A percentile compares a stretch with the other conserved stretches of the same genome.
These are phyloP conservation scores for Mycetomoellerius zeteki DNA, from an alignment of 1,140 invertebrate genomes.

Conservation along the genomic window DNA sequence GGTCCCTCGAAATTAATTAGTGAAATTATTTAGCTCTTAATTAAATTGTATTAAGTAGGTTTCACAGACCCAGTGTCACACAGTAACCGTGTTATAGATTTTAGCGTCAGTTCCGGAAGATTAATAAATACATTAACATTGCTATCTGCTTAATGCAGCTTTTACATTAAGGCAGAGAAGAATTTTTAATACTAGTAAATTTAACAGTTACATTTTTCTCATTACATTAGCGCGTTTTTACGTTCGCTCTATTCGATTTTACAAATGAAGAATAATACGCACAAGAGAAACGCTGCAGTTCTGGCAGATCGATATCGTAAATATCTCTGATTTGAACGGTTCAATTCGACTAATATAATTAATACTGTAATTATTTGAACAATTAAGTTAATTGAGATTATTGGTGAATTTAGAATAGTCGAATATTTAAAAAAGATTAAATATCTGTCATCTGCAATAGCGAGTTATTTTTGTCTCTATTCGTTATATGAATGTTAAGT, in stretches of 20 bases:
- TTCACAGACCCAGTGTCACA: no score
- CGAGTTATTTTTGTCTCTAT: background rate
- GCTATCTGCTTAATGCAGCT: background rate
- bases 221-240: background rate
- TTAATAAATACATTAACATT: background rate
- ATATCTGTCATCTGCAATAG: background rate
- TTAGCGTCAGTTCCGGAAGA: no score
- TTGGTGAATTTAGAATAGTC: background rate
- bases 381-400: background rate
- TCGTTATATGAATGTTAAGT: constrained; percentile 5
- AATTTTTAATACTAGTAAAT: background rate
- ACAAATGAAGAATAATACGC: background rate
- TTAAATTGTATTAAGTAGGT: no score
- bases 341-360: background rate
- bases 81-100: no score
- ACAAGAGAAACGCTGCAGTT: background rate
- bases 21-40: no score
- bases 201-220: background rate
- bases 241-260: constrained; percentile 16
- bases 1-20: no score
- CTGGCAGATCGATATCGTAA: constrained; percentile 27
- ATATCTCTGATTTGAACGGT: background rate
- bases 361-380: background rate
- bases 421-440: background rate
- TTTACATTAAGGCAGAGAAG: background rate